Evolutionary conservation across 2,113 vertebrate genomes (phyloP).

Genomic region (Dasyprocta punctata): DNA sequence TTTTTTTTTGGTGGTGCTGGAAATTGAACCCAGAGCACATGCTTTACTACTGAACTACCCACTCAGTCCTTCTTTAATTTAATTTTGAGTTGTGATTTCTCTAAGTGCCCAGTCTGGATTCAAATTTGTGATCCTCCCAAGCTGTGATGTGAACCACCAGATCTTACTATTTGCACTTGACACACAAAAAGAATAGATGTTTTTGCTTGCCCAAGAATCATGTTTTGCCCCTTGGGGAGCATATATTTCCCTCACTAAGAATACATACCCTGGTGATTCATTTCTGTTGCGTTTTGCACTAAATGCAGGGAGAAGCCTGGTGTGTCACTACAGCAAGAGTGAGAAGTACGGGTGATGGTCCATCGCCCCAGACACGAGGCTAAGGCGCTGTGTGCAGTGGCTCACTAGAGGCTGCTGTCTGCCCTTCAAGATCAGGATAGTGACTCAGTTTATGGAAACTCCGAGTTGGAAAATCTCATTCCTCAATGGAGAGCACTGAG

Average conservation of each 20-base stretch:
- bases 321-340: not conserved
- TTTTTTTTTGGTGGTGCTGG: not conserved
- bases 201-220: not conserved
- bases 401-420: not conserved
- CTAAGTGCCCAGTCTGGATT: not conserved
- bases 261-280: not conserved
- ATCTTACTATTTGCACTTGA: not conserved
- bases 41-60: not conserved
- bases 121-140: not conserved
- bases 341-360: too few relatives aligned
- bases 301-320: not conserved
- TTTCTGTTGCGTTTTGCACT: not conserved
- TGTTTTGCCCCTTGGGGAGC: not conserved
- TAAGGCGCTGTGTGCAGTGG: accelerated
- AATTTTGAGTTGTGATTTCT: not conserved
- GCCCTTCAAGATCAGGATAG: accelerated
- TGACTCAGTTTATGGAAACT: not conserved
- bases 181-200: not conserved
- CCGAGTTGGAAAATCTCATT: too few relatives aligned
- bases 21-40: not conserved
- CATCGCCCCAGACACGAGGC: accelerated
- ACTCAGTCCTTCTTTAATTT: not conserved
- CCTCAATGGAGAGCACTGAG: not conserved
- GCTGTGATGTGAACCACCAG: not conserved
- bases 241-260: not conserved